phyloP scores from a whole-genome alignment of 2,797 vertebrate species.

The Simalia tracyae region DNA sequence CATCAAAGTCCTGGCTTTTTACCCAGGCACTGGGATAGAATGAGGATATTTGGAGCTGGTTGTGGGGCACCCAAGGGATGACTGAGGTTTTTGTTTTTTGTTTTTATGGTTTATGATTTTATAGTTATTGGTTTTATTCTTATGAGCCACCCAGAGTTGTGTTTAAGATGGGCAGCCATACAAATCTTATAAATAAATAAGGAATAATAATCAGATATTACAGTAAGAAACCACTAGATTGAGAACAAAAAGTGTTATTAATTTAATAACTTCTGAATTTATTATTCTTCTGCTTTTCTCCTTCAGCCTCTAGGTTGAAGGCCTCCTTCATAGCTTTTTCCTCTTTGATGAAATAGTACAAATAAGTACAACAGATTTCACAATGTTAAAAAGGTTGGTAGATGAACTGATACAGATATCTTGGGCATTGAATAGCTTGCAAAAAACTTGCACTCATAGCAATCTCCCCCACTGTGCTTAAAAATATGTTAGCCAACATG shows the following conservation, averaged over 20 bases:
- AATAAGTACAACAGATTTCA: constrained; percentile 33
- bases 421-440: constrained; percentile 52
- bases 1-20: not conserved
- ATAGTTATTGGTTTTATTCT: not conserved
- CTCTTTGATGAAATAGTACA: not conserved
- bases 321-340: not conserved
- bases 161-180: constrained; percentile 56
- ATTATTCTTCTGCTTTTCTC: constrained; percentile 13
- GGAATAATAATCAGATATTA: not conserved
- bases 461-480: constrained; percentile 41
- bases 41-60: not conserved
- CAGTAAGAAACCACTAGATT: not conserved
- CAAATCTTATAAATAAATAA: constrained; percentile 38
- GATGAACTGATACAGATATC: constrained; percentile 54
- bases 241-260: constrained; percentile 36
- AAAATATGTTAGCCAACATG: constrained; percentile 61
- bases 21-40: not conserved
- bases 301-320: accelerated
- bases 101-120: not conserved
- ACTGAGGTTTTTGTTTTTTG: not conserved
- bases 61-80: not conserved
- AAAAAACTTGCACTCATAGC: constrained; percentile 7
- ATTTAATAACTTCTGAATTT: constrained; percentile 24
- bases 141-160: not conserved
- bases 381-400: constrained; percentile 6